phyloP scores from a whole-genome alignment of 2,888 invertebrate species.

The Mesorhabditis sp. region DNA sequence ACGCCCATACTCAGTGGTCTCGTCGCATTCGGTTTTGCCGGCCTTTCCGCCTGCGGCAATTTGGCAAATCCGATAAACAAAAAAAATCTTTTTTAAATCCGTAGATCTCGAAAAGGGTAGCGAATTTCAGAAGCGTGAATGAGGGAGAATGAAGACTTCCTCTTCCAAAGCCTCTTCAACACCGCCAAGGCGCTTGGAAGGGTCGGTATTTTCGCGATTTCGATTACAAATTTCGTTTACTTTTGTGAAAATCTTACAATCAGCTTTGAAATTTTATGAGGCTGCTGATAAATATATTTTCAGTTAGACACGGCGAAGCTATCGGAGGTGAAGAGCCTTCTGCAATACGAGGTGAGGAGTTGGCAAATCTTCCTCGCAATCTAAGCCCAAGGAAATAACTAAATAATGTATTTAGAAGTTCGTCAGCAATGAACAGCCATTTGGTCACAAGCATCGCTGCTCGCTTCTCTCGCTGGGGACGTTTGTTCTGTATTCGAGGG shows the following conservation, averaged over 20 bases:
- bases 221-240: neutral
- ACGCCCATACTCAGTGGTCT: too few relatives aligned
- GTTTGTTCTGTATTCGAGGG: conserved; percentile 46
- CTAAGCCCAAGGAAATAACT: neutral
- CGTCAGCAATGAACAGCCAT: conserved; percentile 30
- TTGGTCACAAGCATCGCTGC: conserved; percentile 54
- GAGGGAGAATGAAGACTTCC: conserved; percentile 45
- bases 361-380: conserved; percentile 12
- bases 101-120: too few relatives aligned
- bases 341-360: conserved; percentile 24
- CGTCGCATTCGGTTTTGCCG: too few relatives aligned
- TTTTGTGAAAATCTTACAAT: too few relatives aligned
- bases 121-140: conserved; percentile 11
- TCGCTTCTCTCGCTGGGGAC: conserved; percentile 43
- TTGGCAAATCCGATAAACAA: too few relatives aligned
- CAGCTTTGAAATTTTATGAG: too few relatives aligned
- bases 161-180: conserved; percentile 48
- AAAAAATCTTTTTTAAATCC: too few relatives aligned
- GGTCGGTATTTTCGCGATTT: conserved; percentile 17
- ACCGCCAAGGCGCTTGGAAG: conserved; percentile 45
- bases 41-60: too few relatives aligned
- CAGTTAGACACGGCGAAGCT: conserved; percentile 29
- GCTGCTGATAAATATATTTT: neutral
- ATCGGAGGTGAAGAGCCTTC: conserved; percentile 20
- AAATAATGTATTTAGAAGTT: conserved; percentile 1